phyloP scores from a whole-genome alignment of 2,888 invertebrate genomes.

The Microctonus hyperodae region DNA sequence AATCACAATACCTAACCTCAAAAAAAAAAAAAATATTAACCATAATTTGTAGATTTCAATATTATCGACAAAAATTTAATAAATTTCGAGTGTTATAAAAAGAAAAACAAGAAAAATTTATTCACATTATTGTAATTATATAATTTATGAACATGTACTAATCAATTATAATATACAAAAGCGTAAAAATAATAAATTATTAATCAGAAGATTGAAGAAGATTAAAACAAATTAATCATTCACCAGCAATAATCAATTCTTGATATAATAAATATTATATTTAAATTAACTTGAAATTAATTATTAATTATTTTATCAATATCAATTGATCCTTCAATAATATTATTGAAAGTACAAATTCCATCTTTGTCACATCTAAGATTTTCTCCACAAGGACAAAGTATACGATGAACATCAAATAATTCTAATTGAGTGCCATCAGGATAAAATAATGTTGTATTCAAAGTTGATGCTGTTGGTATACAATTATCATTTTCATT shows the following conservation, averaged over 20 bases:
- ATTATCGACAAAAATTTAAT: background rate
- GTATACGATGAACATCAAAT: background rate
- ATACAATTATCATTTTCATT: background rate
- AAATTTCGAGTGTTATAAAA: background rate
- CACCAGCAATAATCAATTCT: background rate
- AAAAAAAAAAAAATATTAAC: too few species aligned
- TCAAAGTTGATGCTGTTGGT: background rate
- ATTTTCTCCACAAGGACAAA: constrained; percentile 13
- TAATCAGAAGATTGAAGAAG: constrained; percentile 5
- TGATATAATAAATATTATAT: background rate
- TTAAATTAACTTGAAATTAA: background rate
- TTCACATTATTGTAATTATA: too few species aligned
- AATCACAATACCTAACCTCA: too few species aligned
- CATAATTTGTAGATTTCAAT: background rate
- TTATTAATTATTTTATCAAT: background rate
- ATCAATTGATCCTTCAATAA: background rate
- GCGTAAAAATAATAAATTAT: background rate
- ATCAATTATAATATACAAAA: background rate
- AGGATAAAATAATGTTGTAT: background rate
- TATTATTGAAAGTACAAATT: background rate
- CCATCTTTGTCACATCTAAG: background rate
- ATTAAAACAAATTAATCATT: background rate
- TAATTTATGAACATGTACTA: background rate
- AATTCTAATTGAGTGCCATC: constrained; percentile 1
- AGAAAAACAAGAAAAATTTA: too few species aligned